These are phyloP conservation scores for Agelaius tricolor DNA, from an alignment of 2,113 vertebrate genomes.

Conservation along the genomic window DNA sequence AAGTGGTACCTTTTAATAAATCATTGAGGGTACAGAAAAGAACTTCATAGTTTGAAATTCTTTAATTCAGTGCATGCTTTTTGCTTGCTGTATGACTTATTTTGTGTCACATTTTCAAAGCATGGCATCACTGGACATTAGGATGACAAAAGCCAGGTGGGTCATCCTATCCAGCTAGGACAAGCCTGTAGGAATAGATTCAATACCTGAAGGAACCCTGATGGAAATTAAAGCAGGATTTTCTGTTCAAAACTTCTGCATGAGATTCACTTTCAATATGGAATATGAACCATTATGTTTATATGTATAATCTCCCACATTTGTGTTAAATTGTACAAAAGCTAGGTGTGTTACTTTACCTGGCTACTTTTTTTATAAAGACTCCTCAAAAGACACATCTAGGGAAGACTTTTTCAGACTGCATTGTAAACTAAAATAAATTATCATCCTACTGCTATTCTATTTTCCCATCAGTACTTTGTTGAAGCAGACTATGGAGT, in stretches of 20 bases:
- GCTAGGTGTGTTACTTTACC: background rate
- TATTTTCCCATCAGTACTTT: background rate
- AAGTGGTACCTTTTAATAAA: background rate
- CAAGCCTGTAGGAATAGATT: background rate
- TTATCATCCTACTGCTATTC: background rate
- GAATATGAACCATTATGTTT: background rate
- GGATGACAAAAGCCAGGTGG: background rate
- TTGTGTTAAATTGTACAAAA: background rate
- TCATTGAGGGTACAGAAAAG: background rate
- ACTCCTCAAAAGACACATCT: background rate
- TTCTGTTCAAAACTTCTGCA: background rate
- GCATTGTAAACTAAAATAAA: background rate
- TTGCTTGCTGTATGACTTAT: background rate
- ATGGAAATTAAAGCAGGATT: background rate
- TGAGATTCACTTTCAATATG: background rate
- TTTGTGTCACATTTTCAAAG: background rate
- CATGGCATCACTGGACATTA: background rate
- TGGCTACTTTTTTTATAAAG: background rate
- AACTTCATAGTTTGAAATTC: background rate
- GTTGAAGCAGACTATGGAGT: background rate
- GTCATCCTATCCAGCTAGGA: background rate
- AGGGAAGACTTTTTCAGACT: background rate
- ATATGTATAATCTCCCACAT: background rate
- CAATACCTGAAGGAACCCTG: background rate
- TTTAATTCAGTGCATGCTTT: background rate